Base-by-base conservation (phyloP, 2,113 vertebrate species). In the Sebastes fasciatus region DNA sequence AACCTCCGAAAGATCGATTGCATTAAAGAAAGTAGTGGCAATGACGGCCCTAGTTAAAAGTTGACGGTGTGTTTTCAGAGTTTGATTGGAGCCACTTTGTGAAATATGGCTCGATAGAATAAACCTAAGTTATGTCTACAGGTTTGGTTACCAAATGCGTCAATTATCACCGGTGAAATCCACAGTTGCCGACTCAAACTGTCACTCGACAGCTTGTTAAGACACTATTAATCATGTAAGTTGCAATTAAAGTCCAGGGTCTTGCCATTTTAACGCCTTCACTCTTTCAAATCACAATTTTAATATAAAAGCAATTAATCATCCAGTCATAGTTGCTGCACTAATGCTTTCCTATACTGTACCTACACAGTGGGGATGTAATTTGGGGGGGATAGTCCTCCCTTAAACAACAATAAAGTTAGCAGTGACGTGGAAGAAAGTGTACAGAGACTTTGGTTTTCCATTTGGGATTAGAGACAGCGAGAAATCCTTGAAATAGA, bases 231-330 rank as follows among this genome's bases (percentile, higher is more conserved):
- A 65, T 58, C 61, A 57, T 7, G 6, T 42, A 11, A 23, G 11
- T 34, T 65, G 16, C 61, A 57, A 79, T 69, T 84, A 49, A 48
- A 74, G 54, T 23, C 51, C 21, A 40, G 42, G 52, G 14, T 52
- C 2, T 40, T 34, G 10, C 46, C 5, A 17, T 43, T 60, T 23
- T 10, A 57, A 71, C 40, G 26, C 21, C 40, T 57, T 8, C 9
- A 4, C 64, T 69, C 13, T 40, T 17, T 57, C 17, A 17, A 54
- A 54, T 7, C 17, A 54, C 7, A 19, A 55, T n/a, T 54, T 54
- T 5, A 10, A 11, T 21, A 12, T 55, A n/a, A 70, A 54, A 54
- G n/a, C 26, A 54, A 54, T 10, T 11, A 51, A 34, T 68, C 23
- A 52, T 17, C 52, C 19, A 9, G 14, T 26, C 14, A 9, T 11